Base-by-base conservation (phyloP, 1,140 invertebrate genomes). In the Armadillidium nasatum region DNA sequence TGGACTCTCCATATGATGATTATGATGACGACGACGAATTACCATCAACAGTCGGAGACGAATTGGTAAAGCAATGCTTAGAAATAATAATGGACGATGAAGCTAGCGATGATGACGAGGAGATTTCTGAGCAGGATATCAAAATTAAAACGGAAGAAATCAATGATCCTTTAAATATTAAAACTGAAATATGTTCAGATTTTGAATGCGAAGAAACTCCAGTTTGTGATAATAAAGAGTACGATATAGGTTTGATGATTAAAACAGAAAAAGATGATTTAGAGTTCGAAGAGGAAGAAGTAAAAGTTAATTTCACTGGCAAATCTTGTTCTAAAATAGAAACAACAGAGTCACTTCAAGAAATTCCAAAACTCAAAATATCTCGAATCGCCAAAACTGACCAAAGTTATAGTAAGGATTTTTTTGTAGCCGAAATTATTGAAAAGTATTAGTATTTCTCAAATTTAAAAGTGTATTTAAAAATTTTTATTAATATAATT, bases 21-120 rank as follows among this genome's bases (percentile, higher is more conserved):
- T 15, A 6, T 43, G 19, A 71, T 71, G 44, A 23, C n/a, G 23
- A 43, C n/a, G 22, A 71, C 7, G 69, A 71, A 71, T n/a, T 71
- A n/a, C 69, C 22, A 22, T 33, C 60, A 0, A 66, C 70, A 4
- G n/a, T 72, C 0, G 69, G 69, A 21, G 69, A 71, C 54, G 50
- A 70, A 21, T 23, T 74, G 21, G 73, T 74, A 15, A 73, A 78
- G 22, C 67, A 74, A 45, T 71, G 70, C 46, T 50, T 78, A 9
- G 68, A 74, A 68, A 54, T 71, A 10, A 74, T 74, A 6, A 71
- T 71, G 73, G 44, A 75, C 0, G 73, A 78, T 19, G 69, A 76
- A 11, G 13, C 50, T 13, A n/a, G 7, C 15, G 23, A 23, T 0
- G 23, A 23, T 23, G 69, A 71, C 44, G 44, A 15, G 23, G 69